Base-by-base conservation (phyloP, 2,888 invertebrate genomes). In the Hyles lineata region DNA sequence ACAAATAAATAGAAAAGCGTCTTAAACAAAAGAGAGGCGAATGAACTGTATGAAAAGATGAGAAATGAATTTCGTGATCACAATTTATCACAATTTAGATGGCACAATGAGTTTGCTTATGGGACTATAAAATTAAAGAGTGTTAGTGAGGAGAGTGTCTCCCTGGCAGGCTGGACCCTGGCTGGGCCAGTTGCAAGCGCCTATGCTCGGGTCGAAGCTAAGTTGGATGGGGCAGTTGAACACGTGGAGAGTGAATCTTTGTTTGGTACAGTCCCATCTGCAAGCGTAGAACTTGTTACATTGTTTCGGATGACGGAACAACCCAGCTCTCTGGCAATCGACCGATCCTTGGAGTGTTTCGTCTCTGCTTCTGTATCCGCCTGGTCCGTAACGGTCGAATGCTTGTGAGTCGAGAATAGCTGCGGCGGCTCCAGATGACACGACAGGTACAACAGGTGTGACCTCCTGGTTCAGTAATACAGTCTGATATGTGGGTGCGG, bases 201-300 rank as follows among this genome's bases (percentile, higher is more conserved):
- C 96, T 80, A 97, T 94, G 73, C 92, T 96, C 25, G 96, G 95
- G 86, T 97, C 97, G 82, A 97, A 97, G 70, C 97, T 97, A 70
- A 97, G 92, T 85, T 97, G 97, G 19, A 97, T 95, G 0, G 97
- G 97, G 82, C 97, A 97, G 84, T 97, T 97, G 88, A 97, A 97
- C 2, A 97, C 95, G 83, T 97, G 97, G 9, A 97, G 94, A 1
- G 97, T 97, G 86, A 96, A 97, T 80, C 96, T 95, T 79, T 97
- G 96, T 84, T 97, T 97, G 85, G 96, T 96, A 77, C 96, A 96
- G 86, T 97, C 97, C 97, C 97, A 97, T 88, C 97, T 95, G 86
- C 97, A 97, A 52, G 97, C 96, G 85, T 97, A 97, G 94, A 97
- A 97, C 85, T 97, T 97, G 87, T 97, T 97, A 84, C 97, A 97